Evolutionary conservation across 1,140 invertebrate species (phyloP).

Genomic region (Drosophila dunni): DNA sequence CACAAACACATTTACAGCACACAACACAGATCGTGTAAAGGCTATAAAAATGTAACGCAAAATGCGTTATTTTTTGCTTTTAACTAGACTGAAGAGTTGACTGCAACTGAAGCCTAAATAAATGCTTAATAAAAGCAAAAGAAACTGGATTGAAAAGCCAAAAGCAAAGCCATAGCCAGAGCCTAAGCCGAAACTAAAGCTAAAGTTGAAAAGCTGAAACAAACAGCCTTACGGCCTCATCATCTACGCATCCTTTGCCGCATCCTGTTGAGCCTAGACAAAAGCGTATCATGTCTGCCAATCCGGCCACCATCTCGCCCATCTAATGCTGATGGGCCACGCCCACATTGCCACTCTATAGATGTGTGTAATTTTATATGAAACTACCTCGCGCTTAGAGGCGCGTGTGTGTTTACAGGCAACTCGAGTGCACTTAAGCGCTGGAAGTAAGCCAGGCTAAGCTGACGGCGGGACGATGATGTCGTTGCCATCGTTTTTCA

Average conservation of each 20-base stretch:
- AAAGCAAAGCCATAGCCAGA: conserved; percentile 22
- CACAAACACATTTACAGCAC: conserved; percentile 17
- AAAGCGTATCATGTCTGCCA: conserved; percentile 73
- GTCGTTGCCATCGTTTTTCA: conserved; percentile 5
- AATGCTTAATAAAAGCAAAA: neutral
- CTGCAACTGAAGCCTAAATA: conserved; percentile 11
- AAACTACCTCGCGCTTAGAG: conserved; percentile 38
- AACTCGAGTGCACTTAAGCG: conserved; percentile 80
- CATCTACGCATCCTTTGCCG: conserved; percentile 13
- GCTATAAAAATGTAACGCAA: conserved; percentile 56
- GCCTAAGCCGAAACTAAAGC: conserved; percentile 18
- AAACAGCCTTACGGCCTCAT: conserved; percentile 28
- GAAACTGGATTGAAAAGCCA: conserved; percentile 28
- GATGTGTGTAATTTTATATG: conserved; percentile 43
- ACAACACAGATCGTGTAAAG: conserved; percentile 32
- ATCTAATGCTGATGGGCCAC: neutral
- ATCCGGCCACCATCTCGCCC: neutral
- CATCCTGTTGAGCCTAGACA: conserved; percentile 61
- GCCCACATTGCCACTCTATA: conserved; percentile 23
- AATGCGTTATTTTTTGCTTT: conserved; percentile 77
- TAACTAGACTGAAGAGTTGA: conserved; percentile 44
- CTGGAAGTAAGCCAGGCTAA: conserved; percentile 60
- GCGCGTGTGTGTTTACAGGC: conserved; percentile 73
- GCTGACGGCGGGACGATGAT: conserved; percentile 36
- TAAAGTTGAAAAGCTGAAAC: conserved; percentile 44